Evolutionary conservation across 2,113 vertebrate genomes (phyloP).

Genomic region (Cacatua alba): DNA sequence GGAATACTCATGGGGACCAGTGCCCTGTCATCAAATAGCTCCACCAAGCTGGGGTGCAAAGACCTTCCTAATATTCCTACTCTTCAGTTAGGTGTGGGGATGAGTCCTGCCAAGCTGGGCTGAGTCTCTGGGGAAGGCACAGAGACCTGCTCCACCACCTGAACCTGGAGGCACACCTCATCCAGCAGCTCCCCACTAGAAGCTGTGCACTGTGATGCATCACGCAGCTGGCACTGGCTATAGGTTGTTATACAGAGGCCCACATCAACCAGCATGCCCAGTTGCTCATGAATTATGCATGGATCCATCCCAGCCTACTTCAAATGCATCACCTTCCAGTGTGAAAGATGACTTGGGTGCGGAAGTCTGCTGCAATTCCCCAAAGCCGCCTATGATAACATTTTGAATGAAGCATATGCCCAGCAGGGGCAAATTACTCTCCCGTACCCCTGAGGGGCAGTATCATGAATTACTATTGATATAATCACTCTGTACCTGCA

Average conservation of each 20-base stretch:
- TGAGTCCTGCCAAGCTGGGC: background rate
- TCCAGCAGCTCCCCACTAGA: background rate
- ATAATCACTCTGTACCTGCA: background rate
- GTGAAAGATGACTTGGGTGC: background rate
- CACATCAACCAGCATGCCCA: background rate
- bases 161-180: background rate
- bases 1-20: background rate
- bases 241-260: background rate
- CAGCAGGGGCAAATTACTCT: background rate
- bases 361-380: background rate
- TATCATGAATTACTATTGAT: background rate
- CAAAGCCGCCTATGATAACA: background rate
- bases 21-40: background rate
- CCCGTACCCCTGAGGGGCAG: background rate
- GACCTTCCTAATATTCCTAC: background rate
- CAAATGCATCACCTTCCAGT: background rate
- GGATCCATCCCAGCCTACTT: background rate
- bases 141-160: background rate
- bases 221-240: background rate
- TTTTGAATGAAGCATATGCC: background rate
- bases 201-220: background rate
- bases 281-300: background rate
- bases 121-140: rapidly evolving
- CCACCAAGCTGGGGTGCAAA: background rate
- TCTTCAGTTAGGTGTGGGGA: background rate